Evolutionary conservation across 2,888 invertebrate genomes (phyloP).

Genomic region (Apodemia zela): DNA sequence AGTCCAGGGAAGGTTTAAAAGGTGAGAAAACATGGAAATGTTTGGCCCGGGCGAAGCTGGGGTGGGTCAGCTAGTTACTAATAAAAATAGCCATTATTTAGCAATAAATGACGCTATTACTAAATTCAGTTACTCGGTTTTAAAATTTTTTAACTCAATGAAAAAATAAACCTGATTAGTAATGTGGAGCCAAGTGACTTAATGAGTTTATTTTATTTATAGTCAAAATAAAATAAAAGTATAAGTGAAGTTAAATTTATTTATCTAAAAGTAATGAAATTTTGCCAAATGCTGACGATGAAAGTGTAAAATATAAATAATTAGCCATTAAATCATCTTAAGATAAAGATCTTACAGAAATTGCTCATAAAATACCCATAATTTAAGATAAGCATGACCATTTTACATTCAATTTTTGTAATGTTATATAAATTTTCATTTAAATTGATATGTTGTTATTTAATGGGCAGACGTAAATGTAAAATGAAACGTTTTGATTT

Average conservation of each 20-base stretch:
- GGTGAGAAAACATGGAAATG: too few species aligned
- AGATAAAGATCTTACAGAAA: not conserved
- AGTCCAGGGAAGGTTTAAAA: too few species aligned
- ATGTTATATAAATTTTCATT: not conserved
- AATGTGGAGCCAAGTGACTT: too few species aligned
- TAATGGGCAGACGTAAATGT: not conserved
- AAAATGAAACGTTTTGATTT: conserved; percentile 16
- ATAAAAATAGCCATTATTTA: too few species aligned
- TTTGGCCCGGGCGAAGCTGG: too few species aligned
- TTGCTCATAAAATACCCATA: not conserved
- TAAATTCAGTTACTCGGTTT: too few species aligned
- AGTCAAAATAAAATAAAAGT: not conserved
- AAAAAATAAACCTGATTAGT: too few species aligned
- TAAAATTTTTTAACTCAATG: too few species aligned
- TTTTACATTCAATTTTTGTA: not conserved
- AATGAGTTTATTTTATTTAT: too few species aligned
- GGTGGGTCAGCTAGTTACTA: too few species aligned
- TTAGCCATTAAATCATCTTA: not conserved
- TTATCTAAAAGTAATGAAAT: not conserved
- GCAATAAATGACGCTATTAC: too few species aligned
- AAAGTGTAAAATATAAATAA: not conserved
- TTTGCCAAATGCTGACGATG: not conserved
- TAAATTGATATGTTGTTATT: not conserved
- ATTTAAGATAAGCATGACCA: not conserved
- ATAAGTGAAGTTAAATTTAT: not conserved